phyloP scores from a whole-genome alignment of 64 coral and sea anemone species.

The Pocillopora damicornis region DNA sequence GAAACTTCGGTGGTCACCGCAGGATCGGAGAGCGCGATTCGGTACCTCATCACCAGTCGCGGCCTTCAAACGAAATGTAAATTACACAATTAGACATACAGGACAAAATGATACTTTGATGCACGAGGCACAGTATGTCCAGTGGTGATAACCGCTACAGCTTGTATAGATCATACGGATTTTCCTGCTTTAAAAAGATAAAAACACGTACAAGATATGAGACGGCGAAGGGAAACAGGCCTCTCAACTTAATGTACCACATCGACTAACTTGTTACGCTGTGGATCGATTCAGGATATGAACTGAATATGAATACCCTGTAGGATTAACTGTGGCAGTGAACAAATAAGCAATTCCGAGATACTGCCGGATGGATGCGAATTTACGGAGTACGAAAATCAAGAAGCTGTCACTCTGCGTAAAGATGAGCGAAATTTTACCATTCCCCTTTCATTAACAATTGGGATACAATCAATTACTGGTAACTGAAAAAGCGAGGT shows the following conservation, averaged over 20 bases:
- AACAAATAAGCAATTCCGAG: too few relatives aligned
- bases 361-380: too few relatives aligned
- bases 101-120: background rate
- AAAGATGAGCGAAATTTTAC: too few relatives aligned
- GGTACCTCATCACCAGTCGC: constrained; percentile 32
- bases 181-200: constrained; percentile 8
- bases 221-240: background rate
- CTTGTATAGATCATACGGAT: background rate
- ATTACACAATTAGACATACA: constrained; percentile 18
- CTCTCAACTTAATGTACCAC: background rate
- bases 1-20: background rate
- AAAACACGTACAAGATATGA: background rate
- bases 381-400: too few relatives aligned
- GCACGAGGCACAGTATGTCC: background rate
- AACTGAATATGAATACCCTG: too few relatives aligned
- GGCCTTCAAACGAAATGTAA: constrained; percentile 45
- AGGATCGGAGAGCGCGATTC: background rate
- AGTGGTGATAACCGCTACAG: background rate
- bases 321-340: too few relatives aligned
- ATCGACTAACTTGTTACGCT: background rate
- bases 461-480: too few relatives aligned
- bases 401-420: too few relatives aligned
- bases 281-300: too few relatives aligned
- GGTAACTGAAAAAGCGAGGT: too few relatives aligned
- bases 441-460: too few relatives aligned